These are phyloP conservation scores for Paraplagusia blochii DNA, from an alignment of 2,113 vertebrate genomes.

Conservation along the genomic window DNA sequence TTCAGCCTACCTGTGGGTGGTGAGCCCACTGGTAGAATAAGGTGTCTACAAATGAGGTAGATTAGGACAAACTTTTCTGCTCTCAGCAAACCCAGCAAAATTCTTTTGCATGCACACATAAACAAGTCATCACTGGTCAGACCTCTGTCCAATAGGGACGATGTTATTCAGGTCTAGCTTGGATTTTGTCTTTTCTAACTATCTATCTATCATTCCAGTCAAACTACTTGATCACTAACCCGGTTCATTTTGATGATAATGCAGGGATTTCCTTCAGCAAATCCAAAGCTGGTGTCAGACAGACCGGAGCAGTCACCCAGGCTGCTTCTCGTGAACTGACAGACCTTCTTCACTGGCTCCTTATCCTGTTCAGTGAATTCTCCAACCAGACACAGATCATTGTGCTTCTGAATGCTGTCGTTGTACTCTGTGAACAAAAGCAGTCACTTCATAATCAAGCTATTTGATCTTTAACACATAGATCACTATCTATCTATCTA, in stretches of 20 bases:
- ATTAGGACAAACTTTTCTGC: too few relatives aligned
- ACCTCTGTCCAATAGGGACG: too few relatives aligned
- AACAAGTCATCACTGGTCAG: too few relatives aligned
- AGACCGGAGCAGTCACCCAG: slow-evolving; percentile 83
- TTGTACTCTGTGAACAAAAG: slow-evolving; percentile 77
- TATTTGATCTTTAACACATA: background rate
- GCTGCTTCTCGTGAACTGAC: slow-evolving; percentile 79
- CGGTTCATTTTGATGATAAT: slow-evolving; percentile 94
- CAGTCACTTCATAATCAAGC: background rate
- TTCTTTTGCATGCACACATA: too few relatives aligned
- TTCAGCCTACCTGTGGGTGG: too few relatives aligned
- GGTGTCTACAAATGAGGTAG: too few relatives aligned
- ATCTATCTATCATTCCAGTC: background rate
- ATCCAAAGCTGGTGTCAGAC: slow-evolving; percentile 81
- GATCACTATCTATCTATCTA: too few relatives aligned
- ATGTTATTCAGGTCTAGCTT: too few relatives aligned
- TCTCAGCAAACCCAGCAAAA: too few relatives aligned
- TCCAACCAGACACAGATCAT: slow-evolving; percentile 73
- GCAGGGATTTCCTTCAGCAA: slow-evolving; percentile 82
- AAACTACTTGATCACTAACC: slow-evolving; percentile 67
- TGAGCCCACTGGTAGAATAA: too few relatives aligned
- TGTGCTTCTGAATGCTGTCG: slow-evolving; percentile 79
- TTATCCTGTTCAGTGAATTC: slow-evolving; percentile 73
- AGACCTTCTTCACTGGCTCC: slow-evolving; percentile 73
- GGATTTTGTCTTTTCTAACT: too few relatives aligned